Percentiles rank a stretch among this genome's conserved stretches.
Conservation (phyloP, 2,888 invertebrate species). For the Tridacna gigas region DNA sequence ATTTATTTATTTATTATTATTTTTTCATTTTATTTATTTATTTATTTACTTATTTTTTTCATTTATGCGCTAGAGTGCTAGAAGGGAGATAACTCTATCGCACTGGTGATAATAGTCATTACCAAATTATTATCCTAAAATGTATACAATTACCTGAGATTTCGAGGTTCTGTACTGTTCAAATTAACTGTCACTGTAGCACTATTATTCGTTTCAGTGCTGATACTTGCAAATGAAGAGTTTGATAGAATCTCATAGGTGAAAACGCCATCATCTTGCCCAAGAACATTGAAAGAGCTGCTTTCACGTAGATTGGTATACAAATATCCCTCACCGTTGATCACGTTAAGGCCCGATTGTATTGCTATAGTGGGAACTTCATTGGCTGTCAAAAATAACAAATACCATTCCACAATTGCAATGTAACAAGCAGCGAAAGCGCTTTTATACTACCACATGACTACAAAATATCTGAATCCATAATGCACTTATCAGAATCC, state of each 20-base stretch:
- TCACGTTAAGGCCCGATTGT: not conserved
- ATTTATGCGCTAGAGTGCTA: too few relatives aligned
- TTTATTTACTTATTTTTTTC: too few relatives aligned
- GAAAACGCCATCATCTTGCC: constrained; percentile 1
- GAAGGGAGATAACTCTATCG: too few relatives aligned
- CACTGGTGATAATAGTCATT: too few relatives aligned
- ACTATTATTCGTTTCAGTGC: not conserved
- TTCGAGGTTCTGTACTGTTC: not conserved
- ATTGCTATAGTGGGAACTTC: constrained; percentile 2
- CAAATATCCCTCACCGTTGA: not conserved
- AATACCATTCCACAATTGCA: not conserved
- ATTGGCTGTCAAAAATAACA: constrained; percentile 6
- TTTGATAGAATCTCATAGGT: not conserved
- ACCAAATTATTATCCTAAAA: too few relatives aligned
- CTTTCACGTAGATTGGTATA: not conserved
- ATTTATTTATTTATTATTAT: too few relatives aligned
- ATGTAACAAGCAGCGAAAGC: too few relatives aligned
- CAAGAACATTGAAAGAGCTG: not conserved
- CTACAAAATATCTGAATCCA: too few relatives aligned
- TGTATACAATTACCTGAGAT: not conserved
- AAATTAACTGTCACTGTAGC: not conserved
- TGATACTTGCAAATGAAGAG: not conserved
- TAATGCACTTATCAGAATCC: too few relatives aligned
- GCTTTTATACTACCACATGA: too few relatives aligned
- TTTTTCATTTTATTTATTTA: too few relatives aligned